These are phyloP conservation scores for Tragulus kanchil DNA, from an alignment of 2,113 vertebrate species.

Conservation along the genomic window DNA sequence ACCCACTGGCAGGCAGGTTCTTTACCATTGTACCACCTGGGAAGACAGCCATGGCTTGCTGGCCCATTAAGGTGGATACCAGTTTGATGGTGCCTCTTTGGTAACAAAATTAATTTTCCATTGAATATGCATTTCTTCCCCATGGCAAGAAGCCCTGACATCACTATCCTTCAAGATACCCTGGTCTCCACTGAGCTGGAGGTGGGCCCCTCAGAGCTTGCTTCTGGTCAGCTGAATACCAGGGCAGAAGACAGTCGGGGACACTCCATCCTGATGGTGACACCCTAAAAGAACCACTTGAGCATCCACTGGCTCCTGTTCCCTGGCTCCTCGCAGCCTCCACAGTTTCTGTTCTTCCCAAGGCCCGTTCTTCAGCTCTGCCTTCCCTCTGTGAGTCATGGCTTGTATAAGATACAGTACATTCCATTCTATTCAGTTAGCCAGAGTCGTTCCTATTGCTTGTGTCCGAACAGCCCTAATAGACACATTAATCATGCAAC, in stretches of 20 bases:
- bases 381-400: neutral
- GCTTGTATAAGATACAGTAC: too few relatives aligned
- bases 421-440: neutral
- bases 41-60: neutral
- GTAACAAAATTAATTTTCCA: neutral
- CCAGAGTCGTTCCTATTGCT: neutral
- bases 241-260: neutral
- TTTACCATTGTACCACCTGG: neutral
- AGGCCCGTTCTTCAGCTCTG: neutral
- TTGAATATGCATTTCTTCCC: neutral
- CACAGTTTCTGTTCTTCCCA: neutral
- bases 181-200: neutral
- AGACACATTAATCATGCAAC: neutral
- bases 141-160: neutral
- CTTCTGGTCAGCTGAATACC: neutral
- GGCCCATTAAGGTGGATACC: neutral
- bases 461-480: neutral
- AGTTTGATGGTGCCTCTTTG: neutral
- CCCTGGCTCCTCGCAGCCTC: neutral
- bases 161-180: neutral
- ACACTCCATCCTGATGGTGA: neutral
- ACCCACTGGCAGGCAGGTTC: neutral
- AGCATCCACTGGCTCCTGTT: too few relatives aligned
- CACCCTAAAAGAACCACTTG: neutral
- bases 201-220: neutral